Percentiles rank a stretch among this genome's conserved stretches.
Conservation (phyloP, 2,888 invertebrate species). For the Diploptera punctata region DNA sequence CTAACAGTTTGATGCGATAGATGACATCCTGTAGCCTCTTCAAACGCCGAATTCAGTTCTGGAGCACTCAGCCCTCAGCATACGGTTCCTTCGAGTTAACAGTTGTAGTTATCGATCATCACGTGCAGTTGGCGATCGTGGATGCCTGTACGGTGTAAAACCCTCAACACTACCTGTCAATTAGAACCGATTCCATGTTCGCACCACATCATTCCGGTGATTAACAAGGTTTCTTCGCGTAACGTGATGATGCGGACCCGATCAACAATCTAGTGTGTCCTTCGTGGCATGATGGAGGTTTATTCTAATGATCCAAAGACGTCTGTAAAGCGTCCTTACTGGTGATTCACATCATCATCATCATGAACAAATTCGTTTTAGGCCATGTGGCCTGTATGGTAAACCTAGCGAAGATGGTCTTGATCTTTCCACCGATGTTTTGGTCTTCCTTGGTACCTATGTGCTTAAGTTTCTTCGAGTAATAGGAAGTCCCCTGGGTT, state of each 20-base stretch:
- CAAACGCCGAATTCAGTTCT: not conserved
- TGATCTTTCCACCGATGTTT: too few relatives aligned
- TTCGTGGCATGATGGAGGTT: not conserved
- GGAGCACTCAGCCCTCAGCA: slow-evolving; percentile 1
- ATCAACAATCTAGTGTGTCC: not conserved
- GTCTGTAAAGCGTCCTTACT: not conserved
- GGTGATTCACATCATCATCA: not conserved
- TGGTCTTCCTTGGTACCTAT: too few relatives aligned
- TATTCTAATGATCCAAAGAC: not conserved
- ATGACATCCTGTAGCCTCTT: not conserved
- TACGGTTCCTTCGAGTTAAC: slow-evolving; percentile 1
- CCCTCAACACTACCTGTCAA: too few relatives aligned
- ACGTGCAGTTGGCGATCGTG: not conserved
- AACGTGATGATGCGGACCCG: too few relatives aligned
- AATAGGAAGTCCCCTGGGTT: too few relatives aligned
- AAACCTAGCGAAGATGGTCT: too few relatives aligned
- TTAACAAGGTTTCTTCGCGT: too few relatives aligned
- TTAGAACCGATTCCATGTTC: not conserved
- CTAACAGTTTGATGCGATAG: slow-evolving; percentile 5
- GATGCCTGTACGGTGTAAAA: not conserved
- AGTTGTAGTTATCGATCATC: not conserved
- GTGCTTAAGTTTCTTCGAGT: too few relatives aligned
- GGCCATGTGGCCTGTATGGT: too few relatives aligned
- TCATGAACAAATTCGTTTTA: too few relatives aligned
- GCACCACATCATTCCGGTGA: not conserved